Evolutionary conservation across 2,888 invertebrate species (phyloP).

Genomic region (Sipha maydis): DNA sequence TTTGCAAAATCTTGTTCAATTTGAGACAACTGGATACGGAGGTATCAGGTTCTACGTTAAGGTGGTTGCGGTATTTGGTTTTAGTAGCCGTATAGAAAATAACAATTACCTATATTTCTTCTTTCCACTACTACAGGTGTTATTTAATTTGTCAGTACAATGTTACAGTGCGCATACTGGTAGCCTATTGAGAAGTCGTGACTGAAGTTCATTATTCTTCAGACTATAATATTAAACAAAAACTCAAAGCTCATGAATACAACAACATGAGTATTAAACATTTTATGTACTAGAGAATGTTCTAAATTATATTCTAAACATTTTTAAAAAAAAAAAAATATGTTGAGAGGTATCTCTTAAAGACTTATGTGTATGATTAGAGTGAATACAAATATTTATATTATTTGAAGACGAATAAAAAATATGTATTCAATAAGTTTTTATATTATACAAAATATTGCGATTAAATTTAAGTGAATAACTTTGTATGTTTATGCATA

Average conservation of each 20-base stretch:
- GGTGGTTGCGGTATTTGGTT: no score
- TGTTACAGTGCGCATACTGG: neutral
- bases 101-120: no score
- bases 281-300: neutral
- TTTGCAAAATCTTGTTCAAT: no score
- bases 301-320: slow-evolving; percentile 12
- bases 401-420: neutral
- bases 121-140: slow-evolving; percentile 29
- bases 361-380: neutral
- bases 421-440: no score
- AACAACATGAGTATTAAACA: neutral
- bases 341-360: no score
- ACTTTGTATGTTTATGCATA: neutral
- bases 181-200: slow-evolving; percentile 15
- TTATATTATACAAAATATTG: no score
- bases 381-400: neutral
- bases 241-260: slow-evolving; percentile 10
- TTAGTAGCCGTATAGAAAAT: no score
- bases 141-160: slow-evolving; percentile 43
- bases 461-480: no score
- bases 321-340: neutral
- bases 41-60: no score
- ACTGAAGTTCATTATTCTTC: slow-evolving; percentile 31
- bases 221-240: slow-evolving; percentile 7
- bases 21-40: no score